These are phyloP conservation scores for Girardia tigrina DNA, from an alignment of 2,888 invertebrate genomes.

Conservation along the genomic window DNA sequence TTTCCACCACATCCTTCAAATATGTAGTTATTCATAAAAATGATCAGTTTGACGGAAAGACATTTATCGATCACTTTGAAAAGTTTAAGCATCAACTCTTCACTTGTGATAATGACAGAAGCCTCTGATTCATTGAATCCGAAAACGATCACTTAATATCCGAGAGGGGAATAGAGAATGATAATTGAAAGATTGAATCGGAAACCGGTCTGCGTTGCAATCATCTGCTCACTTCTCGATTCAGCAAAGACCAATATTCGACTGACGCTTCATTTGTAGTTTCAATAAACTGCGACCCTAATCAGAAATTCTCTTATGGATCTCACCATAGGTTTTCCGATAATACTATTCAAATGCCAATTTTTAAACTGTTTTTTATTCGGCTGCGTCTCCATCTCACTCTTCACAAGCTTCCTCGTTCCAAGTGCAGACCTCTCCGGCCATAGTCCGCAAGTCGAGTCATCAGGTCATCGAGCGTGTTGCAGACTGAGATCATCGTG, in stretches of 20 bases:
- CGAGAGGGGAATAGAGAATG: conserved; percentile 87
- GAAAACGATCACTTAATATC: conserved; percentile 85
- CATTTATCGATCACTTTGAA: not conserved
- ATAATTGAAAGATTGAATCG: conserved; percentile 84
- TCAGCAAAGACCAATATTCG: conserved; percentile 88
- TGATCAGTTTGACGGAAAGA: conserved; percentile 59
- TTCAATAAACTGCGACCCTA: conserved; percentile 73
- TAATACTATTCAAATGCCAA: conserved; percentile 76
- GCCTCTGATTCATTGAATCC: conserved; percentile 84
- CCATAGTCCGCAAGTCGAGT: conserved; percentile 64
- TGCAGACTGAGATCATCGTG: conserved; percentile 45
- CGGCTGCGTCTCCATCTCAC: conserved; percentile 64
- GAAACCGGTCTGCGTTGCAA: conserved; percentile 86
- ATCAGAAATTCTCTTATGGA: conserved; percentile 61
- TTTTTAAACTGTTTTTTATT: conserved; percentile 33
- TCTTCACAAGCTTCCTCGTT: conserved; percentile 70
- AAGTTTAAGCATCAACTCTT: conserved; percentile 77
- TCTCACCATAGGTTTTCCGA: conserved; percentile 70
- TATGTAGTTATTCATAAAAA: conserved; percentile 46
- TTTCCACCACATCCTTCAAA: conserved; percentile 39
- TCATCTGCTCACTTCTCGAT: conserved; percentile 92
- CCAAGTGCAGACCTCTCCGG: conserved; percentile 67
- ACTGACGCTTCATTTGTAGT: conserved; percentile 59
- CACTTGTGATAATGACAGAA: conserved; percentile 57
- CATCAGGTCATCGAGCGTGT: conserved; percentile 58